A percentile compares a stretch with the other conserved stretches of the same genome.
Conservation (phyloP, 2,888 invertebrate genomes). For the Eristalis tenax region DNA sequence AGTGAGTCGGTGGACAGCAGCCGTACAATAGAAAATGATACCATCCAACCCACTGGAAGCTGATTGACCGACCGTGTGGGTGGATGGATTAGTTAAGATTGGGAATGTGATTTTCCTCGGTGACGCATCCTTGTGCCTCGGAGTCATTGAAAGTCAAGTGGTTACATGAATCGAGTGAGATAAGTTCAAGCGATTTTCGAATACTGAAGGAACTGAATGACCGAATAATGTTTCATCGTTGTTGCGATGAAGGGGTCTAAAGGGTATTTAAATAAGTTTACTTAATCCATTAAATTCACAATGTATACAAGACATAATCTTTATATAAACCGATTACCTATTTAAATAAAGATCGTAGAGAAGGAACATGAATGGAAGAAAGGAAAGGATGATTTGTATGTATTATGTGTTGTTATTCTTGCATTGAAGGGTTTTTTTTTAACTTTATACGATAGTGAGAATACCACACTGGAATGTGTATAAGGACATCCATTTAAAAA, state of each 20-base stretch:
- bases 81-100: conserved; percentile 30
- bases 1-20: conserved; percentile 20
- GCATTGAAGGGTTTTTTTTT: no score
- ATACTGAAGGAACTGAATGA: not conserved
- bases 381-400: no score
- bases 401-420: no score
- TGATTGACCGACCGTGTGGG: conserved; percentile 37
- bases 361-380: not conserved
- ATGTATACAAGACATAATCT: not conserved
- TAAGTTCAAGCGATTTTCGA: not conserved
- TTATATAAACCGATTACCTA: not conserved
- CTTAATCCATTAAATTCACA: not conserved
- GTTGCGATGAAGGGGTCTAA: not conserved
- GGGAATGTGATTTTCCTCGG: conserved; percentile 27
- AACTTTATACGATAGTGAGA: no score
- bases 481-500: no score
- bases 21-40: conserved; percentile 11
- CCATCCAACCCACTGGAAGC: conserved; percentile 8
- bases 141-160: conserved; percentile 22
- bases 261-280: not conserved
- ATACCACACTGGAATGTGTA: no score
- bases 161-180: not conserved
- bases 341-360: not conserved
- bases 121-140: conserved; percentile 22
- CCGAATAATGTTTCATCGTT: not conserved